phyloP scores from a whole-genome alignment of 2,888 invertebrate species.

The Lysandra bellargus region DNA sequence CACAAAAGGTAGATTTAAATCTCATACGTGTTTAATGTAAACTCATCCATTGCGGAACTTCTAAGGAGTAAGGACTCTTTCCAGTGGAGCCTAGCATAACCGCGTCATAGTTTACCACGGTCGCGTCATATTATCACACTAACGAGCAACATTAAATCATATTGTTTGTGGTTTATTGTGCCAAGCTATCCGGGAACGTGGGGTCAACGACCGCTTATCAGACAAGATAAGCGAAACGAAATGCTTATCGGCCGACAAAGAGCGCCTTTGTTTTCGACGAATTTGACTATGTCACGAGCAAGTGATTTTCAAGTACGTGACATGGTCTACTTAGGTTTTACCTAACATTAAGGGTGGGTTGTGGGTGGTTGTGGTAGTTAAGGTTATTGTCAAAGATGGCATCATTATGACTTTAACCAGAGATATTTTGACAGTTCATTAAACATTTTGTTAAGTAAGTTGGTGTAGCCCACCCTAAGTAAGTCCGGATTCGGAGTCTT shows the following conservation, averaged over 20 bases:
- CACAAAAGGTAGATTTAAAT: too few relatives aligned
- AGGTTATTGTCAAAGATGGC: neutral
- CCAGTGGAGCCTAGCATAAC: neutral
- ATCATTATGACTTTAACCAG: too few relatives aligned
- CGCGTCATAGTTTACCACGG: neutral
- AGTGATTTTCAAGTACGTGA: slow-evolving; percentile 36
- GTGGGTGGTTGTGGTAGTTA: too few relatives aligned
- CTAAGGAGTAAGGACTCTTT: neutral
- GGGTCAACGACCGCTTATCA: slow-evolving; percentile 74
- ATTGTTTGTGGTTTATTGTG: slow-evolving; percentile 52
- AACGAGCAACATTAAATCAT: slow-evolving; percentile 38
- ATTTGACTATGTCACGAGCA: slow-evolving; percentile 53
- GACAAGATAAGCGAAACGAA: slow-evolving; percentile 67
- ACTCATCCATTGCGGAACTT: neutral
- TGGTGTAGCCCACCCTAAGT: too few relatives aligned
- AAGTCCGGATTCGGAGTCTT: too few relatives aligned
- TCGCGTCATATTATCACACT: slow-evolving; percentile 13
- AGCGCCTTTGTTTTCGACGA: slow-evolving; percentile 71
- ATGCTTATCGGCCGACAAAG: slow-evolving; percentile 71
- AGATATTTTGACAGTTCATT: too few relatives aligned
- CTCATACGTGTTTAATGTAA: neutral
- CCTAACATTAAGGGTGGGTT: neutral
- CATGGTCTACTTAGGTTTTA: neutral
- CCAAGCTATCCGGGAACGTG: slow-evolving; percentile 56
- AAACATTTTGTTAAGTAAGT: too few relatives aligned